Base-by-base conservation (phyloP, 23 tunicate genomes). In the Aplidium turbinatum region DNA sequence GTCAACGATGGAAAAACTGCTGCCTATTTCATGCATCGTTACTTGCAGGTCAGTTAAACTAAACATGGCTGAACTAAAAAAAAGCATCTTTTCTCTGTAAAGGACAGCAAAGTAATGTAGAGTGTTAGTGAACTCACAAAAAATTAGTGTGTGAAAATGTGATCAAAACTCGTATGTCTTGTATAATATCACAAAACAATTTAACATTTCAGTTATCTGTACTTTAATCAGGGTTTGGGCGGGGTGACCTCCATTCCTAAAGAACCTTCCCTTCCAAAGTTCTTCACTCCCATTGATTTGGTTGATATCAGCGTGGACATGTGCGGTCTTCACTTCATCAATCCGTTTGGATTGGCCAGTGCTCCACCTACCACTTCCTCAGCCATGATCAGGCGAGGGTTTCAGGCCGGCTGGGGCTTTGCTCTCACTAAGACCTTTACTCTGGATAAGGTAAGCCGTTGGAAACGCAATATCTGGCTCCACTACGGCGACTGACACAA, bases 331-430 rank as follows among this genome's bases (percentile, higher is more conserved):
- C 82, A 75, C 20, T 95, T 95, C 50, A 87, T 82, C 6, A 95
- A 95, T 67, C 99, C 99, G 11, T 95, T 84, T 45, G 99, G 99
- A 4, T 57, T 95, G 29, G 99, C 99, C 47, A 83, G 92, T 64
- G 99, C 99, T 31, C 99, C 99, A 31, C 99, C 99, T 1, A 95
- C 99, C 48, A 95, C 99, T 5, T 68, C 96, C 19, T 83, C 96
- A 0, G 85, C 96, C 4, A 95, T 95, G 99, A 95, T 95, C 28
- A 70, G 96, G 55, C 66, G 99, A 45, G 91, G 92, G 35, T 95
- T 95, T 54, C 79, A 87, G 73, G 99, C 89, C 16, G 99, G 99
- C 18, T 95, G 99, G 99, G 99, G 96, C 4, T 95, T 95, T 72
- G 90, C 96, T 19, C 67, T 95, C 34, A 95, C 99, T 20, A 95